A percentile compares a stretch with the other conserved stretches of the same genome.
Evolutionary conservation across 1,140 invertebrate species (phyloP).

Genomic region (Tribolium castaneum): DNA sequence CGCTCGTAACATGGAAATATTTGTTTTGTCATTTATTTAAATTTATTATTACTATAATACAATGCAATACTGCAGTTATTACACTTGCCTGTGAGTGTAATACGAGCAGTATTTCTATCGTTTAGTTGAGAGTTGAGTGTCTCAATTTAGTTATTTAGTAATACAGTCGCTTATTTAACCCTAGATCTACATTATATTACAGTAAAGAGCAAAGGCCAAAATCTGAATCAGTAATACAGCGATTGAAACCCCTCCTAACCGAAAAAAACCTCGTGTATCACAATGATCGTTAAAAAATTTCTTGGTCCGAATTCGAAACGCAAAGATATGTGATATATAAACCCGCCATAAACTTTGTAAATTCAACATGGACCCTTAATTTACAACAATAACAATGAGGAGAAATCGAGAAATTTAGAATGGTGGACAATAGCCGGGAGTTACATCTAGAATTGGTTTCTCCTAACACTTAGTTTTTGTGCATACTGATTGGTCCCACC

Average conservation of each 20-base stretch:
- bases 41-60: conserved; percentile 36
- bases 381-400: conserved; percentile 35
- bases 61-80: conserved; percentile 1
- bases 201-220: conserved; percentile 42
- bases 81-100: neutral
- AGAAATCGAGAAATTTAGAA: conserved; percentile 15
- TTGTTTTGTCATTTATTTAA: neutral
- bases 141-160: conserved; percentile 28
- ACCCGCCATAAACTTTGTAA: conserved; percentile 39
- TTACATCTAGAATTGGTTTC: neutral
- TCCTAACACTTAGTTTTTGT: conserved; percentile 8
- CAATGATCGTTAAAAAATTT: conserved; percentile 23
- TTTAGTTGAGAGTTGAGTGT: too few relatives aligned
- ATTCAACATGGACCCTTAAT: conserved; percentile 41
- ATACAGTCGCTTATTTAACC: conserved; percentile 28
- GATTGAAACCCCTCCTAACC: neutral
- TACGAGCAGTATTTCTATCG: neutral
- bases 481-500: conserved; percentile 37
- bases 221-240: conserved; percentile 35
- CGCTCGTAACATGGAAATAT: conserved; percentile 35
- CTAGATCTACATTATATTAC: conserved; percentile 28
- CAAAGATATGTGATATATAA: conserved; percentile 22
- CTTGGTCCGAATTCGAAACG: neutral
- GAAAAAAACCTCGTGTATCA: conserved; percentile 24
- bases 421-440: conserved; percentile 15